A percentile compares a stretch with the other conserved stretches of the same genome.
Evolutionary conservation across 2,888 invertebrate genomes (phyloP).

Genomic region (Tricholauxania praeusta): DNA sequence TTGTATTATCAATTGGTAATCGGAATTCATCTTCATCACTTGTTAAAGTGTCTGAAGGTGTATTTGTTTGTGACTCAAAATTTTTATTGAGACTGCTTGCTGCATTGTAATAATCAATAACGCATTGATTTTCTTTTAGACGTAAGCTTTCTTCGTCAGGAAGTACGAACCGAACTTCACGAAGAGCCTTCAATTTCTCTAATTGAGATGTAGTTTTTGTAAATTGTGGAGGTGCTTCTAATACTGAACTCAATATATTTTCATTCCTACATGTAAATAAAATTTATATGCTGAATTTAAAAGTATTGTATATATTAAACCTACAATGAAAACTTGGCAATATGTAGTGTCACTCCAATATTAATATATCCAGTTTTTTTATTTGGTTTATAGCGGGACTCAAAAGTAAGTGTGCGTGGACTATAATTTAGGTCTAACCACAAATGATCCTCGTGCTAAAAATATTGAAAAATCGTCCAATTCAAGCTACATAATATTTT

Average conservation of each 20-base stretch:
- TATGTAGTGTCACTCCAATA: slow-evolving; percentile 33
- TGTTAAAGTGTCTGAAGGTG: background rate
- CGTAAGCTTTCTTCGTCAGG: slow-evolving; percentile 46
- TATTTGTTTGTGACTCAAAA: background rate
- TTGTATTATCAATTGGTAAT: too few relatives aligned
- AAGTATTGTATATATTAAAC: background rate
- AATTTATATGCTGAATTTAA: background rate
- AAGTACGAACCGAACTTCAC: slow-evolving; percentile 42
- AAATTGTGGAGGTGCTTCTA: slow-evolving; percentile 43
- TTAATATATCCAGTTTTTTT: slow-evolving; percentile 29
- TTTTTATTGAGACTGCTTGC: background rate
- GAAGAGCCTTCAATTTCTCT: slow-evolving; percentile 28
- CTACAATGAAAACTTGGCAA: slow-evolving; percentile 45
- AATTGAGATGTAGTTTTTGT: slow-evolving; percentile 35
- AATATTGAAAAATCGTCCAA: background rate
- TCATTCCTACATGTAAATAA: slow-evolving; percentile 34
- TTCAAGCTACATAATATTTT: background rate
- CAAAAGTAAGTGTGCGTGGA: slow-evolving; percentile 42
- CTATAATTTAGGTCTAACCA: slow-evolving; percentile 52
- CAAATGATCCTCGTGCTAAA: slow-evolving; percentile 46
- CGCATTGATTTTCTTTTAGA: slow-evolving; percentile 44
- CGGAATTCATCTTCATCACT: background rate
- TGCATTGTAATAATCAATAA: slow-evolving; percentile 49
- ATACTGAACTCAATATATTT: slow-evolving; percentile 40
- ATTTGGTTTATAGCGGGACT: slow-evolving; percentile 37